These are phyloP conservation scores for Allolobophora icterica DNA, from an alignment of 2,888 invertebrate species.

Conservation along the genomic window DNA sequence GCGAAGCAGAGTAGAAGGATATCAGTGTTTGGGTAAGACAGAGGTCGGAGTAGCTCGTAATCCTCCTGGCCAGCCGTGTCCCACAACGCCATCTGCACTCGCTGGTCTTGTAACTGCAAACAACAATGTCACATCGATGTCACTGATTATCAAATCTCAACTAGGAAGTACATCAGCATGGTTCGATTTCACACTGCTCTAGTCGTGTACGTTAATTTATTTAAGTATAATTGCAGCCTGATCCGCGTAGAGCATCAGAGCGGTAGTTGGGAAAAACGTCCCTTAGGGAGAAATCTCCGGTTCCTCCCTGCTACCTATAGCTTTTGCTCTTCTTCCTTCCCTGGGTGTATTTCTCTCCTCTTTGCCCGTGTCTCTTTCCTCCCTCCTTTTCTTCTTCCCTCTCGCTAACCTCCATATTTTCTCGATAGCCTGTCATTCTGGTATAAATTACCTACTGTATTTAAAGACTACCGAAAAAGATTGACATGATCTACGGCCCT, in stretches of 20 bases:
- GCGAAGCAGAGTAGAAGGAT: constrained; percentile 45
- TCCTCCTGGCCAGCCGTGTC: constrained; percentile 48
- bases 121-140: neutral
- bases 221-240: neutral
- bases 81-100: constrained; percentile 45
- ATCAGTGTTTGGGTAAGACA: constrained; percentile 48
- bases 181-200: neutral
- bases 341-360: neutral
- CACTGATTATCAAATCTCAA: neutral
- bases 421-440: neutral
- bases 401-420: neutral
- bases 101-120: constrained; percentile 33
- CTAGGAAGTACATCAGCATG: neutral
- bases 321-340: neutral
- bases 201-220: neutral
- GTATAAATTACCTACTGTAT: neutral
- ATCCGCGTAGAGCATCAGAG: neutral
- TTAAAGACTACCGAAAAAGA: neutral
- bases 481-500: neutral
- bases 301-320: neutral
- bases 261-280: neutral
- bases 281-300: neutral
- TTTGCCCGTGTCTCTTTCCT: neutral
- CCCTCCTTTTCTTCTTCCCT: neutral
- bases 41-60: constrained; percentile 45